Percentiles rank a stretch among this genome's conserved stretches.
phyloP scores from a whole-genome alignment of 1,140 invertebrate genomes.

The Bombus haemorrhoidalis region DNA sequence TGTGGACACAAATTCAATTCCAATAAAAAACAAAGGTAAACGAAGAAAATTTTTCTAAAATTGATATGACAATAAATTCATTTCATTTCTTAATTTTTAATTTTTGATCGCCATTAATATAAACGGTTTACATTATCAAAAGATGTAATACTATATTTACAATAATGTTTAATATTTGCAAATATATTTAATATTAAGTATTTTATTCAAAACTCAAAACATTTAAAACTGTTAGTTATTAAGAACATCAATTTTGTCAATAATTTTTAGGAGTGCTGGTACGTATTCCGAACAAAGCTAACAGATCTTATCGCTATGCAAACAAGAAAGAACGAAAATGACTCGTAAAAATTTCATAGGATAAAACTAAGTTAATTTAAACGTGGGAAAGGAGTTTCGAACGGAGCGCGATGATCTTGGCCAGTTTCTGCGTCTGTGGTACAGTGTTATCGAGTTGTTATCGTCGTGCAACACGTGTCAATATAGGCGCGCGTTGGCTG shows the following conservation, averaged over 20 bases:
- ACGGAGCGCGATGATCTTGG: background rate
- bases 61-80: background rate
- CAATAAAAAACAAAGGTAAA: background rate
- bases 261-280: too few relatives aligned
- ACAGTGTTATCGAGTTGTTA: conserved; percentile 43
- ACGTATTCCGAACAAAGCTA: background rate
- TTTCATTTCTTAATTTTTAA: background rate
- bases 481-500: conserved; percentile 35
- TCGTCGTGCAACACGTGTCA: conserved; percentile 48
- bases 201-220: background rate
- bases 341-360: background rate
- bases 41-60: background rate
- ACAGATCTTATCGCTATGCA: background rate
- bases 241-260: background rate
- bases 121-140: background rate
- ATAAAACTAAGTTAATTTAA: background rate
- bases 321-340: background rate
- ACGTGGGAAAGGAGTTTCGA: background rate
- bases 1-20: background rate
- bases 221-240: background rate
- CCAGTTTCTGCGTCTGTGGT: conserved; percentile 26
- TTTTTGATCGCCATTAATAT: background rate
- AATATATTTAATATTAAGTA: background rate
- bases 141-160: background rate
- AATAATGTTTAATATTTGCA: background rate